Conservation (phyloP, 1,140 invertebrate species). For the Magallana gigas region DNA sequence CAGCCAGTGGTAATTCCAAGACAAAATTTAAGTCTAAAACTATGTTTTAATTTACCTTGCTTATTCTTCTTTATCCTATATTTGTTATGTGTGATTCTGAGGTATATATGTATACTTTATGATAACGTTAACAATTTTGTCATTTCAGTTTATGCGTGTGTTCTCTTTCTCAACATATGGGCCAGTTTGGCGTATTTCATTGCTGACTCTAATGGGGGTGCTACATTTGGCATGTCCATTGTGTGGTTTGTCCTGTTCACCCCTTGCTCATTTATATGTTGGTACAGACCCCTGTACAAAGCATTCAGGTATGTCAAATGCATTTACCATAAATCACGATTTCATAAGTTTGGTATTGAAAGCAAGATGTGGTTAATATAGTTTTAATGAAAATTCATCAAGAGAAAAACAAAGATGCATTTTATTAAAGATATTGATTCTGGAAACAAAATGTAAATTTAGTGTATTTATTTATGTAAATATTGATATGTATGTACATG, state of each 20-base stretch:
- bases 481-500: too few species aligned
- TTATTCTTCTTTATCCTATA: too few species aligned
- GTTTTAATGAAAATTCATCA: too few species aligned
- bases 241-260: constrained; percentile 95
- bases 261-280: constrained; percentile 98
- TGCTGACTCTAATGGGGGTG: constrained; percentile 80
- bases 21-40: too few species aligned
- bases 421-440: too few species aligned
- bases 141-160: constrained; percentile 90
- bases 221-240: constrained; percentile 93
- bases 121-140: constrained; percentile 49
- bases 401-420: too few species aligned
- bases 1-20: too few species aligned
- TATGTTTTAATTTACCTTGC: too few species aligned
- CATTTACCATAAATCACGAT: background rate
- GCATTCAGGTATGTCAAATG: constrained; percentile 85
- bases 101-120: background rate
- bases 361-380: too few species aligned
- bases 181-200: constrained; percentile 83
- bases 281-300: constrained; percentile 94
- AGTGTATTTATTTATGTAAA: too few species aligned
- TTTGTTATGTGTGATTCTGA: background rate
- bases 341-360: background rate
- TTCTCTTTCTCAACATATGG: constrained; percentile 92
- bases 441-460: too few species aligned